Conservation (phyloP, 2,113 vertebrate genomes). For the Hippocampus mohnikei region DNA sequence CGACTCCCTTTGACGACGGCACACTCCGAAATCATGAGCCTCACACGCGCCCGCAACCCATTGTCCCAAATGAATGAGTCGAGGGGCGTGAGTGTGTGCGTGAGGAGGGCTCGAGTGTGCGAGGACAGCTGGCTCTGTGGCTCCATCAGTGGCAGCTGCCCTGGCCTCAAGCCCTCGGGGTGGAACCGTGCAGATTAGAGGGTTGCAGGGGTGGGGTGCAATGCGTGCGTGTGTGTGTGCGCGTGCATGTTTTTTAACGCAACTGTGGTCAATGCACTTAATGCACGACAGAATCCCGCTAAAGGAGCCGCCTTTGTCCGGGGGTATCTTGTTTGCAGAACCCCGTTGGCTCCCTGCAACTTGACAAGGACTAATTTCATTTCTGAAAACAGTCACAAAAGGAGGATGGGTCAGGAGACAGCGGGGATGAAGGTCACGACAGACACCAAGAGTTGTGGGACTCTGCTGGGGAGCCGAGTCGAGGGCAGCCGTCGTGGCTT, state of each 20-base stretch:
- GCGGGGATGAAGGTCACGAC: conserved; percentile 61
- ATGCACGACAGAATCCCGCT: conserved; percentile 6
- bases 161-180: conserved; percentile 76
- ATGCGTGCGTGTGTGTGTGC: conserved; percentile 13
- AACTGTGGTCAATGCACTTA: conserved; percentile 11
- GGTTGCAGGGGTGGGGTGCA: conserved; percentile 40
- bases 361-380: conserved; percentile 1
- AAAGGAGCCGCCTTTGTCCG: not conserved
- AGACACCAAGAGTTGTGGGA: conserved; percentile 58
- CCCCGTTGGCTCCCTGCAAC: conserved; percentile 6
- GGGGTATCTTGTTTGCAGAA: not conserved
- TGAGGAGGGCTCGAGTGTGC: conserved; percentile 64
- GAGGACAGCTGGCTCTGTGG: conserved; percentile 87
- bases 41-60: conserved; percentile 49
- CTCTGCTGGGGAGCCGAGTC: conserved; percentile 65
- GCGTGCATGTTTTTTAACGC: conserved; percentile 3
- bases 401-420: conserved; percentile 53
- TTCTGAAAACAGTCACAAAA: conserved; percentile 29
- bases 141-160: conserved; percentile 90
- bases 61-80: conserved; percentile 70
- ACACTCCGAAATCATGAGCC: conserved; percentile 63
- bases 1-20: conserved; percentile 52
- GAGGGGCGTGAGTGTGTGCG: conserved; percentile 42
- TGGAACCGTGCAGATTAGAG: conserved; percentile 76
- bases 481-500: conserved; percentile 63